phyloP scores from a whole-genome alignment of 2,797 vertebrate species.

The Sparus aurata region DNA sequence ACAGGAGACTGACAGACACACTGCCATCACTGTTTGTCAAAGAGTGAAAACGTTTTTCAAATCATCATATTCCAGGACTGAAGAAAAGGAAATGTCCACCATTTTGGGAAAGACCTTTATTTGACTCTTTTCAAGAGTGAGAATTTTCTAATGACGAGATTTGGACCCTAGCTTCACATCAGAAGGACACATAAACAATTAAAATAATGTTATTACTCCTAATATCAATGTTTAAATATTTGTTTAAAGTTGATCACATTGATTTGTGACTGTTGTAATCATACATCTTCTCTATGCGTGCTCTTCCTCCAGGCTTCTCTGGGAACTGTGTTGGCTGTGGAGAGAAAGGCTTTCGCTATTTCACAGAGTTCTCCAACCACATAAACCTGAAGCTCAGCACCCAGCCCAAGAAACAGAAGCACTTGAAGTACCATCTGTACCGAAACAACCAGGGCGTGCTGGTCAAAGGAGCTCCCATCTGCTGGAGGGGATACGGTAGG shows the following conservation, averaged over 20 bases:
- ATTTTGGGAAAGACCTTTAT: neutral
- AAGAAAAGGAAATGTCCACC: neutral
- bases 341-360: conserved; percentile 98
- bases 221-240: neutral
- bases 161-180: too few relatives aligned
- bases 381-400: conserved; percentile 97
- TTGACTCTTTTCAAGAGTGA: neutral
- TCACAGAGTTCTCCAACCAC: conserved; percentile 98
- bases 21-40: neutral
- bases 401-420: conserved; percentile 99
- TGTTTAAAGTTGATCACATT: neutral
- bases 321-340: conserved; percentile 98
- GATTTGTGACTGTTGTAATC: neutral
- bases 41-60: neutral
- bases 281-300: neutral
- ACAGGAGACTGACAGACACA: conserved; percentile 4
- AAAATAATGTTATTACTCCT: neutral
- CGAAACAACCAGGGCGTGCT: conserved; percentile 92
- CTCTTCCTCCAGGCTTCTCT: conserved; percentile 89
- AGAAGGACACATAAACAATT: neutral
- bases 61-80: neutral
- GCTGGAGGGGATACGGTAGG: conserved; percentile 95
- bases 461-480: conserved; percentile 92
- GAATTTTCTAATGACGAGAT: too few relatives aligned
- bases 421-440: conserved; percentile 95